These are phyloP conservation scores for Micoletzkya japonica DNA, from an alignment of 2,888 invertebrate species.

Conservation along the genomic window DNA sequence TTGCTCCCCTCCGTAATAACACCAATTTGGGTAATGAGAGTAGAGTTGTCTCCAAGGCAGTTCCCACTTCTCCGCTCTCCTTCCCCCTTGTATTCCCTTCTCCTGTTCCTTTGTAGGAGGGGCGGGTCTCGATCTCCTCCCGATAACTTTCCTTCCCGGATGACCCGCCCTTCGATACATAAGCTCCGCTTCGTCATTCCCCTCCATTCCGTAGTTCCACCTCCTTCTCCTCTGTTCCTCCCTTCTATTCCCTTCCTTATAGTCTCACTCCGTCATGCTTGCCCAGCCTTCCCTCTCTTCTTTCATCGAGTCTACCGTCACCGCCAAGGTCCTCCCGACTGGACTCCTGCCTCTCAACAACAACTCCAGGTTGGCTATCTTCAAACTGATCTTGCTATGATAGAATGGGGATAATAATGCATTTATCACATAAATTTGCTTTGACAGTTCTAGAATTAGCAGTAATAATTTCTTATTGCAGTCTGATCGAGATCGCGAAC, in stretches of 20 bases:
- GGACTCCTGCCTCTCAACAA: conserved; percentile 58
- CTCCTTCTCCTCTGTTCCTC: conserved; percentile 1
- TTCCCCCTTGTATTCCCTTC: background rate
- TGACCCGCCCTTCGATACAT: background rate
- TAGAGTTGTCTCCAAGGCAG: too few relatives aligned
- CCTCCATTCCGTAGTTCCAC: conserved; percentile 1
- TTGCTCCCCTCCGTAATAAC: too few relatives aligned
- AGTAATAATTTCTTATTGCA: background rate
- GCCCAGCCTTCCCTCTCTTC: conserved; percentile 28
- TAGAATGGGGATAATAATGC: background rate
- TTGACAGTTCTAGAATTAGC: background rate
- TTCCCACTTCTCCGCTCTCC: too few relatives aligned
- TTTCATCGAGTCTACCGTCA: conserved; percentile 24
- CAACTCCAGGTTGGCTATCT: conserved; percentile 35
- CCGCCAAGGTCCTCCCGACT: conserved; percentile 6
- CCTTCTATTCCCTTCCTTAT: background rate
- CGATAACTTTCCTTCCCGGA: background rate
- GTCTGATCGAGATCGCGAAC: conserved; percentile 38
- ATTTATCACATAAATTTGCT: background rate
- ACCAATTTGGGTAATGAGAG: too few relatives aligned
- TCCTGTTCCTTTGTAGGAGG: too few relatives aligned
- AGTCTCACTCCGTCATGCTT: conserved; percentile 12
- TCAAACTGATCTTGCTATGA: too few relatives aligned
- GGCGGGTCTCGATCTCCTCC: too few relatives aligned
- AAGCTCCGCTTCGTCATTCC: conserved; percentile 10